Conservation (phyloP, 2,888 invertebrate species). For the Gortyna flavago region DNA sequence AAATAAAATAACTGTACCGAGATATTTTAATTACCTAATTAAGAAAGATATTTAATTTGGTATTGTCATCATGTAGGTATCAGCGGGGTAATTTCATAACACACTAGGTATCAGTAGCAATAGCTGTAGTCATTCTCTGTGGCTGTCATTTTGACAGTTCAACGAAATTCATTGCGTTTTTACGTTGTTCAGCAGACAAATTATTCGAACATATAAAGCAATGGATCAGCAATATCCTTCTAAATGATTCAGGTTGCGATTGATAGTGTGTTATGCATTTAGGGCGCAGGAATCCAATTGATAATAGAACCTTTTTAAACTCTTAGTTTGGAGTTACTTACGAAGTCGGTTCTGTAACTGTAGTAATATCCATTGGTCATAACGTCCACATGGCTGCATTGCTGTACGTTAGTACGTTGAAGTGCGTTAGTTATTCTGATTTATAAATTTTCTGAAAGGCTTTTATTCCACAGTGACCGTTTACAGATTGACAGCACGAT, state of each 20-base stretch:
- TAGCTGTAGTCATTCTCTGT: no score
- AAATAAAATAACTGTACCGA: slow-evolving; percentile 2
- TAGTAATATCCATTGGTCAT: not conserved
- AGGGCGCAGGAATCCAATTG: not conserved
- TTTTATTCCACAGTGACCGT: not conserved
- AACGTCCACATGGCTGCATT: no score
- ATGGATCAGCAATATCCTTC: no score
- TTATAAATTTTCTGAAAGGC: not conserved
- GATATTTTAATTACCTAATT: not conserved
- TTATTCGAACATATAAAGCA: not conserved
- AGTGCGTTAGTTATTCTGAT: not conserved
- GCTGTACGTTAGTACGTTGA: not conserved
- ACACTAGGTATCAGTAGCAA: not conserved
- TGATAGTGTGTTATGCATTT: not conserved
- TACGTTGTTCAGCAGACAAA: not conserved
- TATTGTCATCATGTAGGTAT: not conserved
- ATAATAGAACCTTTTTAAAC: not conserved
- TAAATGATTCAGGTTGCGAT: not conserved
- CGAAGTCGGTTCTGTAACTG: not conserved
- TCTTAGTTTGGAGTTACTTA: not conserved
- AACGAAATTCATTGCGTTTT: no score
- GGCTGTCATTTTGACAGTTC: not conserved
- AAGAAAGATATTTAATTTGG: not conserved
- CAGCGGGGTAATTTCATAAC: not conserved
- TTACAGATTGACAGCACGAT: not conserved